Base-by-base conservation (phyloP, 2,888 invertebrate genomes). In the Sesamia inferens region DNA sequence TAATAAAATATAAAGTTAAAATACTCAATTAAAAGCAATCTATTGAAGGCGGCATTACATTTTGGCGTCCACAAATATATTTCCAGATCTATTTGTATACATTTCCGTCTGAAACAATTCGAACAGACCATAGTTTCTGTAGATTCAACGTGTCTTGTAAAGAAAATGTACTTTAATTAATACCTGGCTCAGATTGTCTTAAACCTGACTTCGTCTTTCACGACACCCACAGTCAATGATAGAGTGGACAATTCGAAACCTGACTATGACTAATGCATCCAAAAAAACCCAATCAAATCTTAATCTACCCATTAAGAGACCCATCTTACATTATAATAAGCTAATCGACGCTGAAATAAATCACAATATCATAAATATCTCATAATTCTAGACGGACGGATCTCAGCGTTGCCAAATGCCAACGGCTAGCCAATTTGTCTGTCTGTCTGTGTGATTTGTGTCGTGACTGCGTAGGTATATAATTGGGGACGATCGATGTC, bases 381-480 rank as follows among this genome's bases (percentile, higher is more conserved):
- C 88, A 84, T 84, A 84, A 76, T 84, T 77, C 70, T 81, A 71
- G 80, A 76, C 77, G 83, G 82, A 82, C 81, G 82, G 71, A 79
- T 83, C 81, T 81, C 68, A 78, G 76, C 79, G 84, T 85, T 87
- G 90, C 90, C 89, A 89, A 89, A 88, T 89, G 89, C 87, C 88
- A 87, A 78, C 87, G 85, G 83, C 86, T 84, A 71, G 71, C 88
- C 87, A 90, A 90, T 90, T 90, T 90, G 90, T 91, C 88, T 87
- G 90, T 90, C 89, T 86, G 88, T 88, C 86, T 77, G 79, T 87
- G 83, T 89, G 89, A 90, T 90, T 90, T 89, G 88, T 88, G 88
- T 79, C 69, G 78, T 85, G 85, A 88, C 72, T 70, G 88, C 90
- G 89, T 90, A 88, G 90, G 90, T 86, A 88, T 89, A 87, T 90